Percentiles rank a stretch among this genome's conserved stretches.
Evolutionary conservation across 2,888 invertebrate species (phyloP).

Genomic region (Halictus quadricinctus): DNA sequence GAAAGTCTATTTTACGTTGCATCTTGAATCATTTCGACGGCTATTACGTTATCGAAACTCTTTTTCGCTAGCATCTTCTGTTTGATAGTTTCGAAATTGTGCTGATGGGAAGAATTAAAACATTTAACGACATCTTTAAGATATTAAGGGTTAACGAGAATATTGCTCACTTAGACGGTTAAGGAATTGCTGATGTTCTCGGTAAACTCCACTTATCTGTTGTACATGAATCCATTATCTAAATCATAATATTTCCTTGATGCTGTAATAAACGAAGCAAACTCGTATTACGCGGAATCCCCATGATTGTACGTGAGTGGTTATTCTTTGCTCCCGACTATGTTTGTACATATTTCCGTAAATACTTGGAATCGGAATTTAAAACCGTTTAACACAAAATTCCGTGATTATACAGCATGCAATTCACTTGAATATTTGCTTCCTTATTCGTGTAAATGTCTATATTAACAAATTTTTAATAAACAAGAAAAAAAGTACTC

Average conservation of each 20-base stretch:
- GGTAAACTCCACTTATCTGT: neutral
- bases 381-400: neutral
- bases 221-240: neutral
- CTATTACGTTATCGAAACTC: neutral
- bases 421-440: neutral
- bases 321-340: neutral
- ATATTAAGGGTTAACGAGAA: neutral
- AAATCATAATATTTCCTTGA: neutral
- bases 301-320: neutral
- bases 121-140: neutral
- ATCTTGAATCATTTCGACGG: neutral
- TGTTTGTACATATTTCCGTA: slow-evolving; percentile 1
- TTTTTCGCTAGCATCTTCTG: neutral
- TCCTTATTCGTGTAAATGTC: neutral
- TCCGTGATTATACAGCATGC: neutral
- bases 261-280: neutral
- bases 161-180: neutral
- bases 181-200: neutral
- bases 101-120: neutral
- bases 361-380: slow-evolving; percentile 1
- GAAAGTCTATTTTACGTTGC: neutral
- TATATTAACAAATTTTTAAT: neutral
- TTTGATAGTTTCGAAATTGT: neutral
- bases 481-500: neutral
- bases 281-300: neutral